Evolutionary conservation across 2,797 vertebrate genomes (phyloP).

Genomic region (Natrix natrix): DNA sequence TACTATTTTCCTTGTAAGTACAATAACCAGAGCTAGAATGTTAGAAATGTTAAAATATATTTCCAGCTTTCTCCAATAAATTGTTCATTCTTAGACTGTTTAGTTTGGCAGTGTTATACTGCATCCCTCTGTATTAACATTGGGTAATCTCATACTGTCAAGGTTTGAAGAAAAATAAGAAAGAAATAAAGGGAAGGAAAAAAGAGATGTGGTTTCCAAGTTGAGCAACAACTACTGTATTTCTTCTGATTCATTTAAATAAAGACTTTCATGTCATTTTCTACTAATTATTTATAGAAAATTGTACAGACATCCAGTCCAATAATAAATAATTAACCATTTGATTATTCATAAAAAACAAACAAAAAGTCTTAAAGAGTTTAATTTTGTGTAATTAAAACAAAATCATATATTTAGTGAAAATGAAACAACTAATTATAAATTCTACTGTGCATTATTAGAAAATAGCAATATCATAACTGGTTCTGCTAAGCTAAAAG

Average conservation of each 20-base stretch:
- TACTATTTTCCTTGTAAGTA: not conserved
- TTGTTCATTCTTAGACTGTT: not conserved
- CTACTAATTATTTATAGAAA: not conserved
- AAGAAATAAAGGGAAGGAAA: not conserved
- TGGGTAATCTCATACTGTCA: not conserved
- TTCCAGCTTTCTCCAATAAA: not conserved
- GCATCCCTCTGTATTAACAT: not conserved
- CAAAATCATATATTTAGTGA: not conserved
- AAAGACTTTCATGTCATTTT: not conserved
- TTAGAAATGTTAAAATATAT: not conserved
- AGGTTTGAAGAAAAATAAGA: not conserved
- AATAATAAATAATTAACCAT: not conserved
- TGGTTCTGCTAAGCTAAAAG: not conserved
- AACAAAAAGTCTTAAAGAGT: not conserved
- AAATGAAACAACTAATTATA: not conserved
- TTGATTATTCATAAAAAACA: not conserved
- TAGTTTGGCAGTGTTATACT: not conserved
- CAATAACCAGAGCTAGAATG: not conserved
- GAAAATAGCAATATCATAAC: not conserved
- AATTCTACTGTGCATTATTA: not conserved
- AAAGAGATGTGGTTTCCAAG: not conserved
- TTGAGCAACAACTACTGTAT: not conserved
- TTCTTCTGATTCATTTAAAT: not conserved
- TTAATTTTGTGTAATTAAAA: not conserved
- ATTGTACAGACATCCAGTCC: not conserved